Conservation (phyloP, 2,888 invertebrate genomes). For the Mimachlamys varia region DNA sequence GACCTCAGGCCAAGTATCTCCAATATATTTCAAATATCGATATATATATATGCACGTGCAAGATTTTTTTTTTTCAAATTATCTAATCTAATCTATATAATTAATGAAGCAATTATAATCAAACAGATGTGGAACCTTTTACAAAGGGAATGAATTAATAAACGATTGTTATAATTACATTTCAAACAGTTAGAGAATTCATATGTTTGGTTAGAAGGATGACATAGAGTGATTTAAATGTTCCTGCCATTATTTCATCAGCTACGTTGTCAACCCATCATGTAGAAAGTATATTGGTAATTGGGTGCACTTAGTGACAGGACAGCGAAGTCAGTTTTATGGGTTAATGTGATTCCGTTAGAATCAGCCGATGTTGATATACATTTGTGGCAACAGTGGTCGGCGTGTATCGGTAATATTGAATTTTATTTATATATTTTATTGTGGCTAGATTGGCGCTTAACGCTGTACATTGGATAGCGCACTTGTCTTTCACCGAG, state of each 20-base stretch:
- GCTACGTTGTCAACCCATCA: background rate
- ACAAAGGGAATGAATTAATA: background rate
- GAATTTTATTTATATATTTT: no score
- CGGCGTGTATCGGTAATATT: background rate
- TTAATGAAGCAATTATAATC: background rate
- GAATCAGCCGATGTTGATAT: background rate
- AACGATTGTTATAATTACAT: background rate
- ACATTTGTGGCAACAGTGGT: background rate
- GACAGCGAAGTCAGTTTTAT: background rate
- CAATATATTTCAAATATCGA: background rate
- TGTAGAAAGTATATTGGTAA: background rate
- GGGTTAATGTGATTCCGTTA: no score
- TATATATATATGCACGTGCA: no score
- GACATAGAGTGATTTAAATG: background rate
- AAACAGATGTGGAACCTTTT: background rate
- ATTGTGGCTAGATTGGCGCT: no score
- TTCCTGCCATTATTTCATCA: background rate
- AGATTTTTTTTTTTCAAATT: no score
- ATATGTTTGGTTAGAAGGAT: background rate
- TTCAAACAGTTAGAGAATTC: background rate
- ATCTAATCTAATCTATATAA: background rate
- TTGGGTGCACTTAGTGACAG: background rate
- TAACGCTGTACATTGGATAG: no score
- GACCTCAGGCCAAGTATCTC: no score
- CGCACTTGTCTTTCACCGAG: no score